Evolutionary conservation across 92 coral and sea anemone genomes (phyloP), one percentile per base, ranked within the genome.

Genomic region (Epizoanthus illoricatus): DNA sequence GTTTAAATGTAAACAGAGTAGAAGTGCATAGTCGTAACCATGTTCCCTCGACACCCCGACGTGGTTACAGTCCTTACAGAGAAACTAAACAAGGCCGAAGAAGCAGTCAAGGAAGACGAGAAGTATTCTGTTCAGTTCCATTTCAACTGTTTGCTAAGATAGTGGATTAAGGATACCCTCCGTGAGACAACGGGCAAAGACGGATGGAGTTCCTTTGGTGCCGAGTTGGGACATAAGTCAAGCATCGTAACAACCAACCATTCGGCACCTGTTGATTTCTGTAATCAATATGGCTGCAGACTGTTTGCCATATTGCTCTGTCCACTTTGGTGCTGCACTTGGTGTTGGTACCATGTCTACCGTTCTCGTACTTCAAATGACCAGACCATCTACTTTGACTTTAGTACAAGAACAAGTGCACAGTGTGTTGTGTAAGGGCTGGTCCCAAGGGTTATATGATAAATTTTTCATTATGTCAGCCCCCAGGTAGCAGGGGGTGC

Each of bases 11-110:
- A n/a, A 75, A 75, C 56, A 36, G 56, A 59, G 69, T 68, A 58
- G 68, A 75, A 39, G 81, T 75, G 17, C n/a, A n/a, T n/a, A n/a
- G 33, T 75, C 40, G 81, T 75, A 56, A 75, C 68, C 7, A 68
- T 59, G 18, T 75, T 75, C 40, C 81, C 81, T 41, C 69, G 40
- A 75, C 81, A 75, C 55, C 81, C 81, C 39, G 81, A 75, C 60
- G 81, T 75, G 36, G 21, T 18, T 15, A 54, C 81, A 36, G 39
- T 58, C 18, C 40, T 75, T 42, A 36, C 63, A 64, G 81, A 43
- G 19, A 56, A 75, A 40, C 81, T 75, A 36, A 24, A 39, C 81
- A 58, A 59, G 69, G 81, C 81, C 18, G 81, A 75, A 75, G 81
- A 75, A 18, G 60, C 10, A 2, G 81, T 75, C 68, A 39, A 19